Percentiles rank a stretch among this genome's conserved stretches.
Conservation (phyloP, 2,888 invertebrate genomes). For the Criorhina ranunculi region DNA sequence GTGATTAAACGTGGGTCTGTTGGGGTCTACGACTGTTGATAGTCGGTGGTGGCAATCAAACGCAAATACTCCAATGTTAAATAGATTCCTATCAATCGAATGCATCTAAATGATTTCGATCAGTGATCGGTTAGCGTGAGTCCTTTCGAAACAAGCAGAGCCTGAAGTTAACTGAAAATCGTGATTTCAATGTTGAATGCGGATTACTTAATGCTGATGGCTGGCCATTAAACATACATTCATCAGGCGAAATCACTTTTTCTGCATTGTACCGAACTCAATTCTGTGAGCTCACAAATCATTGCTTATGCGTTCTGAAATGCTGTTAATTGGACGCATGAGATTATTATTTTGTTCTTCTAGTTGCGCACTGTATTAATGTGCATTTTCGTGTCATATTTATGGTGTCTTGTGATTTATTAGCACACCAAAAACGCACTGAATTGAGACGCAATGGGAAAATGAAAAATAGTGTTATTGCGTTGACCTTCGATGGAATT, state of each 20-base stretch:
- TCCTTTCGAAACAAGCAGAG: conserved; percentile 34
- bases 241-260: conserved; percentile 42
- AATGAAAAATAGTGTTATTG: background rate
- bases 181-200: conserved; percentile 57
- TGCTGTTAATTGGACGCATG: conserved; percentile 41
- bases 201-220: conserved; percentile 41
- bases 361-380: background rate
- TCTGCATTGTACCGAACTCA: conserved; percentile 6
- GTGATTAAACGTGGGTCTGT: conserved; percentile 54
- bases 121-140: conserved; percentile 31
- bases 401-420: conserved; percentile 39
- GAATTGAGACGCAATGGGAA: conserved; percentile 9
- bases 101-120: conserved; percentile 52
- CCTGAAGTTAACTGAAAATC: conserved; percentile 42
- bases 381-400: conserved; percentile 35
- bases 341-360: conserved; percentile 25
- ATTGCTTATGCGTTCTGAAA: conserved; percentile 24
- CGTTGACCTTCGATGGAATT: conserved; percentile 9
- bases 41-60: conserved; percentile 30
- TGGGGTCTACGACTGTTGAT: conserved; percentile 21
- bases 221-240: conserved; percentile 42
- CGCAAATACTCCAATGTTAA: conserved; percentile 52
- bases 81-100: conserved; percentile 62
- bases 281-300: conserved; percentile 29
- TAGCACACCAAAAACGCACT: conserved; percentile 14